Conservation (phyloP, 2,888 invertebrate genomes). For the Diarsia rubi region DNA sequence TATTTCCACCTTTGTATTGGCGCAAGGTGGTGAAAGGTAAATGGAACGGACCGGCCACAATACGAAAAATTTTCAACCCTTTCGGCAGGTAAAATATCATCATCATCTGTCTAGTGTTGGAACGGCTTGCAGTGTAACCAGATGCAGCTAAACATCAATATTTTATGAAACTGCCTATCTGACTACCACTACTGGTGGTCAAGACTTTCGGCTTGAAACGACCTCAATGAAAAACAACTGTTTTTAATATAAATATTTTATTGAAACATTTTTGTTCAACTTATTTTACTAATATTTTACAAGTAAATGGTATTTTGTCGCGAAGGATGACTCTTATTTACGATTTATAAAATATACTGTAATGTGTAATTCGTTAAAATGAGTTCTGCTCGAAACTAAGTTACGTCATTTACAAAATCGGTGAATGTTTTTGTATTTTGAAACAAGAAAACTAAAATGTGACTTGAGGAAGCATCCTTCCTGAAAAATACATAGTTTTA, state of each 20-base stretch:
- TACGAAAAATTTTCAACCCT: conserved; percentile 90
- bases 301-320: conserved; percentile 27
- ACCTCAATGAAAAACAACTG: conserved; percentile 35
- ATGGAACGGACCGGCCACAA: conserved; percentile 93
- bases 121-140: neutral
- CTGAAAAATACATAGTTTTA: neutral
- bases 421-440: neutral
- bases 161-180: neutral
- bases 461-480: neutral
- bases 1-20: conserved; percentile 97
- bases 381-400: neutral
- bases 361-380: conserved; percentile 1
- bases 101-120: neutral
- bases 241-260: conserved; percentile 60
- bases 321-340: conserved; percentile 18
- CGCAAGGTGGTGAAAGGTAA: conserved; percentile 94
- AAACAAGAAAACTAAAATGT: neutral
- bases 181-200: neutral
- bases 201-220: neutral
- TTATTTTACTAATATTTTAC: conserved; percentile 46
- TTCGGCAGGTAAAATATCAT: conserved; percentile 59
- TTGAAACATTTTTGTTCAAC: conserved; percentile 54
- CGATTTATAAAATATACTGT: neutral
- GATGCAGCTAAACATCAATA: neutral
- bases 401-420: neutral